These are phyloP conservation scores for Cuculus canorus DNA, from an alignment of 2,797 vertebrate species.

Conservation along the genomic window DNA sequence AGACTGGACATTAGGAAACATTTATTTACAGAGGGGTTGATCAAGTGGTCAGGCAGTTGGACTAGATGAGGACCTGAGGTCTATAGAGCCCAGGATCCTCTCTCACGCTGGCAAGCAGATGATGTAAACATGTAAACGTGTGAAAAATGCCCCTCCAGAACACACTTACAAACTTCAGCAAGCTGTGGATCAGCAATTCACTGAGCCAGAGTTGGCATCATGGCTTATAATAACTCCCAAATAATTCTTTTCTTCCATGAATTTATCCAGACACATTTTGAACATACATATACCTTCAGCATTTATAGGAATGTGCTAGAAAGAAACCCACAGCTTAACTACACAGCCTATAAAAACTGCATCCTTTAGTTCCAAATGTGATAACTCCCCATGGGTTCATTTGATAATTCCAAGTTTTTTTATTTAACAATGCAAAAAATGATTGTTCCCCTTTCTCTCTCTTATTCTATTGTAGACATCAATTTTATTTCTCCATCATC, in stretches of 20 bases:
- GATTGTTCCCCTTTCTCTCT: not conserved
- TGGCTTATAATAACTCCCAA: not conserved
- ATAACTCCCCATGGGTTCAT: not conserved
- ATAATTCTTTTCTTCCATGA: not conserved
- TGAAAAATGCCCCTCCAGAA: not conserved
- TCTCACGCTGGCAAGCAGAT: not conserved
- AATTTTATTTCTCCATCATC: not conserved
- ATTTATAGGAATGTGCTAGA: not conserved
- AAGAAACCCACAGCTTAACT: not conserved
- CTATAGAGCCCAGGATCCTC: not conserved
- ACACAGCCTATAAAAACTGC: not conserved
- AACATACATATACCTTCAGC: not conserved
- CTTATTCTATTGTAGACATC: not conserved
- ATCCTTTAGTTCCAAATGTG: not conserved
- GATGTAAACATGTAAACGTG: not conserved
- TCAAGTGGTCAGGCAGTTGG: not conserved
- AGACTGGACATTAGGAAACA: not conserved
- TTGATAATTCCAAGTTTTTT: not conserved
- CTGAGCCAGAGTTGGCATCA: not conserved
- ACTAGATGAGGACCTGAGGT: not conserved
- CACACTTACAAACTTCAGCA: not conserved
- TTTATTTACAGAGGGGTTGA: accelerated
- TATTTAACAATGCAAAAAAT: not conserved
- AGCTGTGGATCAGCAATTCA: not conserved
- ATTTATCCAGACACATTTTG: not conserved